Conservation (phyloP, 30 jellyfish, hydroid and myxozoan species). For the Aurelia aurita complex sp. Pacific region DNA sequence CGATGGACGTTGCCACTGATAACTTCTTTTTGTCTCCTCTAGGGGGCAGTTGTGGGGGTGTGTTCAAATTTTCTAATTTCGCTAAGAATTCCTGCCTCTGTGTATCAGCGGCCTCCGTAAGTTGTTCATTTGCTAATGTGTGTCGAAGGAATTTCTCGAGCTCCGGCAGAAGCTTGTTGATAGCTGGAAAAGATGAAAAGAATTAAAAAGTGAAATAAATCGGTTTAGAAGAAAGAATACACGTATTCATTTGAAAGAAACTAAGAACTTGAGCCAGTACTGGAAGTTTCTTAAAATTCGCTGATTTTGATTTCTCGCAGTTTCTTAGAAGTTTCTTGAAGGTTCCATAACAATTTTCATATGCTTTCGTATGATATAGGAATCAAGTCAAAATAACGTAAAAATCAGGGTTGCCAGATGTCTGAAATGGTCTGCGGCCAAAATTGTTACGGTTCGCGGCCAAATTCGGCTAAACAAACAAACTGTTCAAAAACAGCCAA, state of each 20-base stretch:
- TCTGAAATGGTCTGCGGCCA: too few relatives aligned
- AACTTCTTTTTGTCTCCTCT: slow-evolving; percentile 24
- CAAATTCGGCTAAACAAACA: too few relatives aligned
- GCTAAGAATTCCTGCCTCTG: slow-evolving; percentile 62
- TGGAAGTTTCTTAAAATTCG: too few relatives aligned
- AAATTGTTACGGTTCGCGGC: too few relatives aligned
- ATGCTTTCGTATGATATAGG: too few relatives aligned
- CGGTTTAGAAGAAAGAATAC: not conserved
- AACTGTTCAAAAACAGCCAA: too few relatives aligned
- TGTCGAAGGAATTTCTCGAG: slow-evolving; percentile 70
- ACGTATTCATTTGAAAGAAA: not conserved
- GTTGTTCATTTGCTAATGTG: slow-evolving; percentile 71
- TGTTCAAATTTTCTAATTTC: slow-evolving; percentile 53
- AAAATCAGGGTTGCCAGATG: too few relatives aligned
- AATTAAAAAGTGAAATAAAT: not conserved
- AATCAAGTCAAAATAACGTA: too few relatives aligned
- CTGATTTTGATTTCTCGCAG: not conserved
- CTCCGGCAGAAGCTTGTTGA: slow-evolving; percentile 82
- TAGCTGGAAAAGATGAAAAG: slow-evolving; percentile 48
- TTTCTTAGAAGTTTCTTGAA: not conserved
- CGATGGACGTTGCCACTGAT: slow-evolving; percentile 15
- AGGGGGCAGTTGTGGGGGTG: slow-evolving; percentile 88
- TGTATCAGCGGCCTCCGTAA: slow-evolving; percentile 63
- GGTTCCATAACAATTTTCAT: too few relatives aligned
- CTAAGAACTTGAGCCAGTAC: not conserved